A percentile compares a stretch with the other conserved stretches of the same genome.
Conservation (phyloP, 2,888 invertebrate genomes). For the Poecilobothrus nobilitatus region DNA sequence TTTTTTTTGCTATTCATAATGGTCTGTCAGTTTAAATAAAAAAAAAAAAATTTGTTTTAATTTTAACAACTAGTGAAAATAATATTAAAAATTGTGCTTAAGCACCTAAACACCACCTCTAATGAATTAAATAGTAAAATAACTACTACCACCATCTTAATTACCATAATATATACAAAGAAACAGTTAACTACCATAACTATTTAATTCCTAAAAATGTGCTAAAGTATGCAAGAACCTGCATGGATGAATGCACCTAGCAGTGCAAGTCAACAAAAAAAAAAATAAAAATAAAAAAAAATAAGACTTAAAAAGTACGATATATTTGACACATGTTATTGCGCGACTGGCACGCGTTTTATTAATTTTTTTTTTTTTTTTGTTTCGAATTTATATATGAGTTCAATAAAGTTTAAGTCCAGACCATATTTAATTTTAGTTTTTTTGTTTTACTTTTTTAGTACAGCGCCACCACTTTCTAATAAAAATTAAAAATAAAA, state of each 20-base stretch:
- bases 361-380: neutral
- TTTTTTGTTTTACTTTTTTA: neutral
- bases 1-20: no score
- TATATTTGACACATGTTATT: neutral
- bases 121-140: no score
- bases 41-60: no score
- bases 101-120: neutral
- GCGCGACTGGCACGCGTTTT: slow-evolving; percentile 4
- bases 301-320: no score
- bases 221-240: neutral
- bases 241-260: slow-evolving; percentile 4
- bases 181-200: neutral
- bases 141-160: neutral
- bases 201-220: neutral
- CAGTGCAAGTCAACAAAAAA: neutral
- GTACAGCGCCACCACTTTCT: neutral
- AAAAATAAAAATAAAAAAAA: neutral
- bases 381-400: neutral
- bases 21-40: no score
- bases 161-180: neutral
- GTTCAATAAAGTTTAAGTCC: no score
- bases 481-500: neutral
- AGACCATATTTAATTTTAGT: no score
- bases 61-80: no score
- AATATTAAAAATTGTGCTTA: no score